Evolutionary conservation across 2,113 vertebrate species (phyloP), one percentile per base, ranked within the genome.

Genomic region (Xiphias gladius): DNA sequence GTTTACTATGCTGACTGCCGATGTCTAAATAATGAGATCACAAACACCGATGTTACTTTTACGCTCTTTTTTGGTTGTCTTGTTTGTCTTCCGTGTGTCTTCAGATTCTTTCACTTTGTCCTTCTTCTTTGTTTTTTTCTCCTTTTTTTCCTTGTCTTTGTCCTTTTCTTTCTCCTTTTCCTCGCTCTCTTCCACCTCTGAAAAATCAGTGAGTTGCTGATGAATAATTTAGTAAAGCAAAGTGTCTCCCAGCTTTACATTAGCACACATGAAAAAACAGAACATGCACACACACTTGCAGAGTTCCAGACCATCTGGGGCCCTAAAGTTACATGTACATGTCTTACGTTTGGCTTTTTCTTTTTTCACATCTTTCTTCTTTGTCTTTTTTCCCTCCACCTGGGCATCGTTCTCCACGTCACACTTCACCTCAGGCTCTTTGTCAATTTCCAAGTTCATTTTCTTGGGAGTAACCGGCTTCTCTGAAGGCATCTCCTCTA

Each of bases 281-380:
- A n/a, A n/a, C n/a, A n/a, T n/a, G n/a, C n/a, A n/a, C n/a, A n/a
- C n/a, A n/a, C n/a, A n/a, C n/a, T n/a, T n/a, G n/a, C n/a, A n/a
- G n/a, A n/a, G n/a, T n/a, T n/a, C 22, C 16, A 43, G 2, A 35
- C 17, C 17, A 43, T 20, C 22, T 32, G 1, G 4, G 13, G 3
- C 1, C 11, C 12, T 24, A 30, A n/a, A 19, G 6, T 28, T 26
- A n/a, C 41, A 4, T n/a, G 46, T 17, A 26, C 58, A 57, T 19
- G 10, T 46, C 89, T 89, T 79, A 94, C 93, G 28, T 88, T 94
- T 92, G 39, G 26, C n/a, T 76, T 92, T 88, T 20, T 88, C 89
- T 54, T 93, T 94, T 79, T 93, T 94, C 39, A 7, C 26, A 0
- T 83, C 87, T 81, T 93, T 94, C 78, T 94, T 93, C 75, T 92